These are phyloP conservation scores for Myrmophylax atrothorax DNA, from an alignment of 2,113 vertebrate species.

Conservation along the genomic window DNA sequence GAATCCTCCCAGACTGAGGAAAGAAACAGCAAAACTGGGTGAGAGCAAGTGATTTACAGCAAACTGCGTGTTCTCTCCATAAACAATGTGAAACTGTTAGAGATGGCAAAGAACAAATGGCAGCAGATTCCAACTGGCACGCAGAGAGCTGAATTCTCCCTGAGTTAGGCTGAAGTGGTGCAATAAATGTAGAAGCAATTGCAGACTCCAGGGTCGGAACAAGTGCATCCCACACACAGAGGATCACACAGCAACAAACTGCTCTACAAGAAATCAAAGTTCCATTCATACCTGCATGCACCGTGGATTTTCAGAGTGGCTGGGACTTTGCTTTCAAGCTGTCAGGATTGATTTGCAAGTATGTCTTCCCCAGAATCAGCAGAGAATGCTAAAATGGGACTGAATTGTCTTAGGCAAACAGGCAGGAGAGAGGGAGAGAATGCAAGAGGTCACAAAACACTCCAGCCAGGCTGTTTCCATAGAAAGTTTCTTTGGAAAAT, in stretches of 20 bases:
- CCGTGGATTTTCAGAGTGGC: neutral
- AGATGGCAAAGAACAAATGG: constrained; percentile 25
- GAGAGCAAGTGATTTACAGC: neutral
- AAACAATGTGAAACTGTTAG: neutral
- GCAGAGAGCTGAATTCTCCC: neutral
- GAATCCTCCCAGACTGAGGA: neutral
- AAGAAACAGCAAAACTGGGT: neutral
- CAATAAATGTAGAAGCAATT: neutral
- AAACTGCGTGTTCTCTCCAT: neutral
- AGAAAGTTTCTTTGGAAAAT: neutral
- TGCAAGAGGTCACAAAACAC: neutral
- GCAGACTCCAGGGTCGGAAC: neutral
- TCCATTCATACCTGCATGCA: neutral
- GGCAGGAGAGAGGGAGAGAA: neutral
- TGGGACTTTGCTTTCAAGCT: neutral
- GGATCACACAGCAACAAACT: neutral
- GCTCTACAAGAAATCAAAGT: neutral
- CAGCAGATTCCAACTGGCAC: neutral
- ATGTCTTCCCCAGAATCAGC: neutral
- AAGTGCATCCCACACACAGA: neutral
- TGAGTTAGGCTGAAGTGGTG: neutral
- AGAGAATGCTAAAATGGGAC: neutral
- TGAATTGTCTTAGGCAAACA: neutral
- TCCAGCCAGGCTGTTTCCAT: neutral
- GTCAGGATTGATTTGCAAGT: neutral